These are phyloP conservation scores for Aphodius granarius DNA, from an alignment of 2,888 invertebrate species.

Conservation along the genomic window DNA sequence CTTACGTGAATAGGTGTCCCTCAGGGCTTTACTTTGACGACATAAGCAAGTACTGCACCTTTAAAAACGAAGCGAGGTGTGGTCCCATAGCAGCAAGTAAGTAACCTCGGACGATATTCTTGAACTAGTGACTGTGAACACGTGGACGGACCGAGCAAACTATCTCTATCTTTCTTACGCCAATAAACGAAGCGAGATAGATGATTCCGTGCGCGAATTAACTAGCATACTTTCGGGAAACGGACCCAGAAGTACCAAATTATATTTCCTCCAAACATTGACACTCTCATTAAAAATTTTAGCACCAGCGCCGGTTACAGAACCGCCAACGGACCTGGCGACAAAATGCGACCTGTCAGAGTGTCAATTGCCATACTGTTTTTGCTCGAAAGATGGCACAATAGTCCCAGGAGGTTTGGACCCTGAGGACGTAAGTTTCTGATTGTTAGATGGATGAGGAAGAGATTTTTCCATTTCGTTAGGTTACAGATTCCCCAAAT, in stretches of 20 bases:
- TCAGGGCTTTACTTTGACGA: conserved; percentile 90
- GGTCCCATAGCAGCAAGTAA: conserved; percentile 88
- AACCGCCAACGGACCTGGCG: conserved; percentile 78
- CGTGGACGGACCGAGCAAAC: too few species aligned
- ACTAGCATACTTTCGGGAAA: too few species aligned
- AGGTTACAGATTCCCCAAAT: conserved; percentile 83
- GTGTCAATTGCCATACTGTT: conserved; percentile 86
- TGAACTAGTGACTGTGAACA: too few species aligned
- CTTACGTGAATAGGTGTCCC: conserved; percentile 86
- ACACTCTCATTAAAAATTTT: conserved; percentile 37
- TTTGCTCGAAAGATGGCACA: conserved; percentile 90
- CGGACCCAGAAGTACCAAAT: too few species aligned
- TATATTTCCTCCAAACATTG: too few species aligned
- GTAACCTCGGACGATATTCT: too few species aligned
- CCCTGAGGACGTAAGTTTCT: conserved; percentile 71
- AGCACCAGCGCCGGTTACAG: conserved; percentile 83
- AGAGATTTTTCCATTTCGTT: conserved; percentile 9
- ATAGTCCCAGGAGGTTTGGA: conserved; percentile 81
- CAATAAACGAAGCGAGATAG: too few species aligned
- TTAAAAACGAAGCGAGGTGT: conserved; percentile 86
- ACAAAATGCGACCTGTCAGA: conserved; percentile 74
- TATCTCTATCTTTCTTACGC: too few species aligned
- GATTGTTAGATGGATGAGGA: neutral
- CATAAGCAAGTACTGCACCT: conserved; percentile 86
- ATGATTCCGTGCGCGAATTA: too few species aligned